Base-by-base conservation (phyloP, 2,113 vertebrate genomes). In the Gila orcuttii region DNA sequence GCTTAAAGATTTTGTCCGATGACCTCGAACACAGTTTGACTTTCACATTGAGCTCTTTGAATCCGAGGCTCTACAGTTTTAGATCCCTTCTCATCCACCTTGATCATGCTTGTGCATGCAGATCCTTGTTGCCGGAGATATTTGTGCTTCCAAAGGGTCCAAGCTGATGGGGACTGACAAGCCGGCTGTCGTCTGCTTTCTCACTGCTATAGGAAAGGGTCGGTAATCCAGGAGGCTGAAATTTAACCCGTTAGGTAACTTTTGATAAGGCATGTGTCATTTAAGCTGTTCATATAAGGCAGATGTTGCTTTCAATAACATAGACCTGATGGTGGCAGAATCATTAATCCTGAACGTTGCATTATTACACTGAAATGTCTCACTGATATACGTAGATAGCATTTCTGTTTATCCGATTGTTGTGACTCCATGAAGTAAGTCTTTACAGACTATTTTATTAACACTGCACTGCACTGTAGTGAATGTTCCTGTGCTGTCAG, bases 21-120 rank as follows among this genome's bases (percentile, higher is more conserved):
- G 74, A 85, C 80, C 83, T 76, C 71, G 79, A 52, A 13, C 5
- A 19, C 10, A 47, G 57, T 73, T 60, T 85, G 78, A 45, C 62
- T 75, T 57, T 86, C 52, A 79, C 36, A 68, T 25, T 62, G 66
- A 81, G 68, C 45, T 59, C 17, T 83, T 86, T 86, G 60, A n/a
- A 25, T 75, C 68, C 13, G 17, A 47, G 23, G 36, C n/a, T 62
- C 13, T 47, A 13, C 15, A 28, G 68, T 42, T 42, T 64, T 87
- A 80, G 82, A 86, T 73, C 13, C 76, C 74, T 66, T 75, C 77
- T 91, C 86, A 91, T 89, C 90, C 85, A 28, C 19, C 42, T 25
- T 89, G 83, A 92, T 93, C 73, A 74, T 60, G 73, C 81, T 88
- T 13, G 81, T 79, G 55, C 83, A 84, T 77, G 82, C 85, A 79